Percentiles rank a stretch among this genome's conserved stretches.
Conservation (phyloP, 2,113 vertebrate species). For the Haliaeetus leucogaster region DNA sequence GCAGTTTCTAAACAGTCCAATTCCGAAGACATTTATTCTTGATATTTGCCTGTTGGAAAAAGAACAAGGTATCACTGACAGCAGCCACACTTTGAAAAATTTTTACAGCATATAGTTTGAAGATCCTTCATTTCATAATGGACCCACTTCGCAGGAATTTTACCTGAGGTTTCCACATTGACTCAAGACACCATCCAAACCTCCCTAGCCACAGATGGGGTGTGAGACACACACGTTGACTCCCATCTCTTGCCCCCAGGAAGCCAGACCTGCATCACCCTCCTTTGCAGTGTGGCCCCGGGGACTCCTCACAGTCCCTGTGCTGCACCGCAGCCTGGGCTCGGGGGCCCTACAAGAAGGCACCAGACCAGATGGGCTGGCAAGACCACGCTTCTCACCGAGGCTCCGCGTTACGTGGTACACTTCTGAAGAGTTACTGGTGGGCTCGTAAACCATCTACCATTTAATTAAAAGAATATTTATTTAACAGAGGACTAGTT, state of each 20-base stretch:
- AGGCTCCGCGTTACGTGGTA: not conserved
- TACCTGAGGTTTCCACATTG: not conserved
- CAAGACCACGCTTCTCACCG: not conserved
- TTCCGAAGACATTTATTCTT: not conserved
- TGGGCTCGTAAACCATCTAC: not conserved
- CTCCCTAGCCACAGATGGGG: not conserved
- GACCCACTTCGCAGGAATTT: not conserved
- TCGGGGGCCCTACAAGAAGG: not conserved
- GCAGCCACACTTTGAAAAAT: not conserved
- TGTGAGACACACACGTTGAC: not conserved
- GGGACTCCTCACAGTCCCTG: not conserved
- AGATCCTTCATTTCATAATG: not conserved
- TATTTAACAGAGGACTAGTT: not conserved
- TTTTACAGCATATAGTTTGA: not conserved
- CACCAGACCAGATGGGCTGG: not conserved
- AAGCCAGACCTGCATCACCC: not conserved
- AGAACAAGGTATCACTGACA: not conserved
- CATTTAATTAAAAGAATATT: not conserved
- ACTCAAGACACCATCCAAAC: not conserved
- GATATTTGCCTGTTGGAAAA: not conserved
- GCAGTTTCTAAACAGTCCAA: not conserved
- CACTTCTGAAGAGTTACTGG: not conserved
- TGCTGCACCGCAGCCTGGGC: not conserved
- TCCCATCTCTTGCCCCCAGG: fast-evolving
- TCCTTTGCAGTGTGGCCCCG: fast-evolving